A percentile compares a stretch with the other conserved stretches of the same genome.
Evolutionary conservation across 2,888 invertebrate genomes (phyloP).

Genomic region (Pterostichus niger): DNA sequence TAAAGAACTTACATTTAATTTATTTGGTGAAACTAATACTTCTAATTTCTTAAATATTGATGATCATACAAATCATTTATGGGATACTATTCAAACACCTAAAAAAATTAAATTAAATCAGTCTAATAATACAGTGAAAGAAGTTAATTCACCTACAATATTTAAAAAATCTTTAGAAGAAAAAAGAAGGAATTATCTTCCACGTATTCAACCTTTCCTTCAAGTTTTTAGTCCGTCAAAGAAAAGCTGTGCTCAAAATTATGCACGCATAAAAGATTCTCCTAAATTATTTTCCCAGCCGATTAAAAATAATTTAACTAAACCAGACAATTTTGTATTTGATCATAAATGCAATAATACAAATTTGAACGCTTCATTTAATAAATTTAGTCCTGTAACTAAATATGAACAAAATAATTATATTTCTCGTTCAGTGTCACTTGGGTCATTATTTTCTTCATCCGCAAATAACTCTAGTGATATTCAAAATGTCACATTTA

Average conservation of each 20-base stretch:
- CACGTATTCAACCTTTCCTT: slow-evolving; percentile 43
- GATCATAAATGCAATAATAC: background rate
- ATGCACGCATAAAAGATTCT: background rate
- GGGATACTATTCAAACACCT: background rate
- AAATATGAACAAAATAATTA: slow-evolving; percentile 1
- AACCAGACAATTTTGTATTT: slow-evolving; percentile 3
- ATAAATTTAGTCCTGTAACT: slow-evolving; percentile 1
- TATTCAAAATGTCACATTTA: slow-evolving; percentile 12
- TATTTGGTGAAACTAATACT: background rate
- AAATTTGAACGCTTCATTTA: background rate
- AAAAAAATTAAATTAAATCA: background rate
- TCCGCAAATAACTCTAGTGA: slow-evolving; percentile 9
- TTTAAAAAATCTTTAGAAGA: background rate
- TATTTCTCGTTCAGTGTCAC: background rate
- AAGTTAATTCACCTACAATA: background rate
- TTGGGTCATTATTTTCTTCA: slow-evolving; percentile 4
- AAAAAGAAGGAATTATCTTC: slow-evolving; percentile 9
- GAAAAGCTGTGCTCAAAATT: slow-evolving; percentile 3
- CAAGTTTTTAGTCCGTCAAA: slow-evolving; percentile 31
- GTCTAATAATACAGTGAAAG: background rate
- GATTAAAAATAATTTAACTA: background rate
- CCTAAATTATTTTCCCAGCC: background rate
- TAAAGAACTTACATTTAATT: background rate
- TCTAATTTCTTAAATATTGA: background rate
- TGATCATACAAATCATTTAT: background rate